phyloP scores from a whole-genome alignment of 2,113 vertebrate species.

The Siphamia tubifer region DNA sequence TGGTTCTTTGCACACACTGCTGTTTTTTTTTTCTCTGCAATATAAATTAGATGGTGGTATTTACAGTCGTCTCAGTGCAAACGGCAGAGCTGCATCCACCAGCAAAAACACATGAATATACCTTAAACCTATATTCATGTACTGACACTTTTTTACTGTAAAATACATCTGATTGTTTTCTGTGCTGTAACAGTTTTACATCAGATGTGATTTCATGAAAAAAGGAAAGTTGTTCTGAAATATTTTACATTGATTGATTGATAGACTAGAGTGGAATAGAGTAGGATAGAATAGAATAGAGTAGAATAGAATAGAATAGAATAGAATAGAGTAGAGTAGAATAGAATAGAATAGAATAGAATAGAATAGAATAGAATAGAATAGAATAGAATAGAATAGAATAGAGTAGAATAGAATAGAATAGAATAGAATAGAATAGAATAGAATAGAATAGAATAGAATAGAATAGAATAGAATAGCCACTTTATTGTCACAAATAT shows the following conservation, averaged over 20 bases:
- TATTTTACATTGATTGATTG: no score
- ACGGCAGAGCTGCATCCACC: conserved; percentile 4
- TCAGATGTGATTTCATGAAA: no score
- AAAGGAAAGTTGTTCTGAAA: no score
- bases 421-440: not conserved
- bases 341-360: not conserved
- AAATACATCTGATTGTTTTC: no score
- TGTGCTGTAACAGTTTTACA: no score
- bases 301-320: not conserved
- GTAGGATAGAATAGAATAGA: not conserved
- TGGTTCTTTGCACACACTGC: conserved; percentile 12
- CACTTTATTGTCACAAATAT: no score
- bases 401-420: not conserved
- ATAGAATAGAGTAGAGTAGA: not conserved
- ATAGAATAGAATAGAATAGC: not conserved
- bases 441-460: not conserved
- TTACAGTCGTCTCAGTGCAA: conserved; percentile 1
- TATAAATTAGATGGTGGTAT: conserved; percentile 1
- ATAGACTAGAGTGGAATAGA: no score
- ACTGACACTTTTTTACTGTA: no score
- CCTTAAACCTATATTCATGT: no score
- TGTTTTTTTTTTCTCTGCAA: conserved; percentile 23
- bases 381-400: not conserved
- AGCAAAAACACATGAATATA: not conserved
- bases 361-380: not conserved